Evolutionary conservation across 2,113 vertebrate genomes (phyloP).

Genomic region (Cyprinus carpio): DNA sequence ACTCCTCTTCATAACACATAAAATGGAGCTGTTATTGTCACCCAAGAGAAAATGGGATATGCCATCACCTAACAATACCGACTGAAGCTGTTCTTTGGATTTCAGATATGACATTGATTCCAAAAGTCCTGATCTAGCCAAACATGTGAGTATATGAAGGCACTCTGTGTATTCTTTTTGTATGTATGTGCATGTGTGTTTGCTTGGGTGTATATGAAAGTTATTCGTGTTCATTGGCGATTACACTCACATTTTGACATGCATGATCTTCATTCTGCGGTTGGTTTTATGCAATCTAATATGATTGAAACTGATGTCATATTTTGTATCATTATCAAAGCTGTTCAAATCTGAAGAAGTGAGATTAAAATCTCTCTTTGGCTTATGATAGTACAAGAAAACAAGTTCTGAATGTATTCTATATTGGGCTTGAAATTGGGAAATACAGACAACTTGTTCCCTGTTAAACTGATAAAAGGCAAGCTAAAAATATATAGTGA

Average conservation of each 20-base stretch:
- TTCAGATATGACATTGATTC: slow-evolving; percentile 93
- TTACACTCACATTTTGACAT: slow-evolving; percentile 28
- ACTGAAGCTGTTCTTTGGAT: slow-evolving; percentile 58
- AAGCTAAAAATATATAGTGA: neutral
- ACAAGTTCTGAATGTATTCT: neutral
- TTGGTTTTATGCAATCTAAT: slow-evolving; percentile 70
- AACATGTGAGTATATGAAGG: slow-evolving; percentile 84
- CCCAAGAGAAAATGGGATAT: neutral
- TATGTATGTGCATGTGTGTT: slow-evolving; percentile 22
- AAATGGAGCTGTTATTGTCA: neutral
- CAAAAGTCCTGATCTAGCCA: slow-evolving; percentile 91
- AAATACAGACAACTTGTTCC: slow-evolving; percentile 44
- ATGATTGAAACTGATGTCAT: slow-evolving; percentile 55
- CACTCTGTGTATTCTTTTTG: neutral
- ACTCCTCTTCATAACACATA: neutral
- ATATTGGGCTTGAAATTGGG: neutral
- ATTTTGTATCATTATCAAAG: slow-evolving; percentile 65
- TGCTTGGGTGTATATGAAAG: slow-evolving; percentile 27
- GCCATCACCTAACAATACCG: neutral
- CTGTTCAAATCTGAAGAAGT: slow-evolving; percentile 16
- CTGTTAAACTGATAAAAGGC: neutral
- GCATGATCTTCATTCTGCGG: slow-evolving; percentile 37
- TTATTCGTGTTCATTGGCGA: slow-evolving; percentile 2
- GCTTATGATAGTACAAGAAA: neutral
- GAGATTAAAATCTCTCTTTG: neutral